Percentiles rank a stretch among this genome's conserved stretches.
These are phyloP conservation scores for Mya arenaria DNA, from an alignment of 1,140 invertebrate genomes.

Conservation along the genomic window DNA sequence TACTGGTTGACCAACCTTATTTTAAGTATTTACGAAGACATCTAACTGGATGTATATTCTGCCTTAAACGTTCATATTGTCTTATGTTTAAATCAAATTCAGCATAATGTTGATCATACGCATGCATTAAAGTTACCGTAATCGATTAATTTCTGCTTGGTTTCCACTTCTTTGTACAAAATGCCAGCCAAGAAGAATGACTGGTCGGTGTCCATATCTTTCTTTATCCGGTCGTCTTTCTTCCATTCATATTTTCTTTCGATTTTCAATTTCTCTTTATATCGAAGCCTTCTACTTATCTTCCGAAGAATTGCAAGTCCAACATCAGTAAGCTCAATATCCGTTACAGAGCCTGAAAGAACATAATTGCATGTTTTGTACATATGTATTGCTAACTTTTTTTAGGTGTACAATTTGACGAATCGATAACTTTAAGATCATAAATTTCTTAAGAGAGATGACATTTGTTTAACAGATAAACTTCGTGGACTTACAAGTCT, in stretches of 20 bases:
- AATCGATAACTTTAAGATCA: too few species aligned
- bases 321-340: background rate
- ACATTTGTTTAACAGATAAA: too few species aligned
- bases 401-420: too few species aligned
- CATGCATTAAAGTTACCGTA: background rate
- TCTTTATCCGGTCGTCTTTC: constrained; percentile 3
- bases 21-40: background rate
- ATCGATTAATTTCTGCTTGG: background rate
- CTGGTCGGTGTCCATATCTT: background rate
- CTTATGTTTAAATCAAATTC: too few species aligned
- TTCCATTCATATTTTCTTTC: background rate
- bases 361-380: too few species aligned
- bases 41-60: background rate
- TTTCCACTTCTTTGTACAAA: background rate
- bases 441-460: too few species aligned
- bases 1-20: background rate
- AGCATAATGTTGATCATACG: too few species aligned
- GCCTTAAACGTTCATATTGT: background rate
- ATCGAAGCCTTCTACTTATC: background rate
- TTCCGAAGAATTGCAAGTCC: background rate
- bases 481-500: too few species aligned
- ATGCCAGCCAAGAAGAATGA: constrained; percentile 10
- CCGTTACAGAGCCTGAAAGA: too few species aligned
- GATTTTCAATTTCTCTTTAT: background rate
- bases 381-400: too few species aligned